phyloP scores from a whole-genome alignment of 2,888 invertebrate species.

The Caenorhabditis macrosperma region DNA sequence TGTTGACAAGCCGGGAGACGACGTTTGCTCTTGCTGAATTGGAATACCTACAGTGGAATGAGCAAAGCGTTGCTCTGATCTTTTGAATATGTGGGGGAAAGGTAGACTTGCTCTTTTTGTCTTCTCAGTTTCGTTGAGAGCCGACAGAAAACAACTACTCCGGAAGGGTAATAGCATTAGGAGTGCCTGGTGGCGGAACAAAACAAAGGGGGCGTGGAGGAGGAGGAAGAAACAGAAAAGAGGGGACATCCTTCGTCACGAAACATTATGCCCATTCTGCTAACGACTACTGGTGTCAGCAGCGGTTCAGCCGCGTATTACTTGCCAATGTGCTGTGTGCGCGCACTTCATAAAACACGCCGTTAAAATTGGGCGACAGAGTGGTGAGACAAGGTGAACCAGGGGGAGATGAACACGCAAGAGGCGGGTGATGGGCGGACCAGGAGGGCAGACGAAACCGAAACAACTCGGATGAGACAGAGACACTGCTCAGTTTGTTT shows the following conservation, averaged over 20 bases:
- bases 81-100: too few relatives aligned
- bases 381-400: slow-evolving; percentile 9
- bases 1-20: background rate
- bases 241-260: slow-evolving; percentile 16
- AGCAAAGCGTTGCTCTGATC: too few relatives aligned
- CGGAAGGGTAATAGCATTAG: slow-evolving; percentile 49
- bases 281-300: slow-evolving; percentile 45
- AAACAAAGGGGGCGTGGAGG: slow-evolving; percentile 34
- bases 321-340: slow-evolving; percentile 5
- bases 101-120: background rate
- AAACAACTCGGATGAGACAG: background rate
- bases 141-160: slow-evolving; percentile 29
- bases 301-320: slow-evolving; percentile 10
- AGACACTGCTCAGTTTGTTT: slow-evolving; percentile 20
- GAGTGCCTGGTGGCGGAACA: slow-evolving; percentile 51
- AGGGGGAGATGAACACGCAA: slow-evolving; percentile 14
- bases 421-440: slow-evolving; percentile 5
- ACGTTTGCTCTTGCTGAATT: too few relatives aligned
- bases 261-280: slow-evolving; percentile 34
- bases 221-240: slow-evolving; percentile 9
- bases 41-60: too few relatives aligned
- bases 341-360: slow-evolving; percentile 48
- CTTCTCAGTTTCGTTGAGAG: background rate
- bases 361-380: slow-evolving; percentile 33
- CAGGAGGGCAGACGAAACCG: background rate